Percentiles rank a stretch among this genome's conserved stretches.
phyloP scores from a whole-genome alignment of 2,888 invertebrate species.

The Platycheirus albimanus region DNA sequence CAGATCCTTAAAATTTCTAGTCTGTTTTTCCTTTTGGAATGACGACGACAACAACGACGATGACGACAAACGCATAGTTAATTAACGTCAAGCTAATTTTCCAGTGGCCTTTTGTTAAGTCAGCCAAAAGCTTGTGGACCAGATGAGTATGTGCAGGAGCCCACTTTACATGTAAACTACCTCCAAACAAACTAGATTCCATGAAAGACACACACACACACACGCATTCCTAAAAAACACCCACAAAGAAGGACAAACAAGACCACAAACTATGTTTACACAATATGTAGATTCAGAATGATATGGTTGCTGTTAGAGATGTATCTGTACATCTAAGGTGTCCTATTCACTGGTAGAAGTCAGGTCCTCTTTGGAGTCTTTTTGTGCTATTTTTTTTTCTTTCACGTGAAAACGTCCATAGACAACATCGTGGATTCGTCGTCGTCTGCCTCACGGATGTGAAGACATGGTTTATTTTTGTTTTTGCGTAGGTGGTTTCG shows the following conservation, averaged over 20 bases:
- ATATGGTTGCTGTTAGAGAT: background rate
- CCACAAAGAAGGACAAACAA: slow-evolving; percentile 53
- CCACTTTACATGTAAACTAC: slow-evolving; percentile 5
- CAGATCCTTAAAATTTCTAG: background rate
- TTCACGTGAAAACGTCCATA: background rate
- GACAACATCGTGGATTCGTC: background rate
- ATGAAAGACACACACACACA: background rate
- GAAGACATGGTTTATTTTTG: slow-evolving; percentile 6
- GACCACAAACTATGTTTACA: slow-evolving; percentile 53
- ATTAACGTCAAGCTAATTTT: slow-evolving; percentile 31
- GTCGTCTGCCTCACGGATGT: background rate
- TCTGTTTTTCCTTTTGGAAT: background rate
- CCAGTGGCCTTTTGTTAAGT: slow-evolving; percentile 19
- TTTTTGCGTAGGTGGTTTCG: slow-evolving; percentile 12
- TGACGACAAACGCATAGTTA: slow-evolving; percentile 3
- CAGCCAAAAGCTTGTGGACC: background rate
- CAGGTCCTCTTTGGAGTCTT: slow-evolving; percentile 2
- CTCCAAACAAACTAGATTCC: slow-evolving; percentile 13
- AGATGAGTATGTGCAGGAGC: background rate
- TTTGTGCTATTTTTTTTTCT: slow-evolving; percentile 25
- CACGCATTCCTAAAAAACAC: background rate
- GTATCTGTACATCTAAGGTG: too few relatives aligned
- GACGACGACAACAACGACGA: too few relatives aligned
- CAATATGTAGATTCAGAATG: slow-evolving; percentile 21
- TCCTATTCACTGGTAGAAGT: too few relatives aligned